Percentiles rank a stretch among this genome's conserved stretches.
phyloP scores from a whole-genome alignment of 2,113 vertebrate species.

The Sterna hirundo region DNA sequence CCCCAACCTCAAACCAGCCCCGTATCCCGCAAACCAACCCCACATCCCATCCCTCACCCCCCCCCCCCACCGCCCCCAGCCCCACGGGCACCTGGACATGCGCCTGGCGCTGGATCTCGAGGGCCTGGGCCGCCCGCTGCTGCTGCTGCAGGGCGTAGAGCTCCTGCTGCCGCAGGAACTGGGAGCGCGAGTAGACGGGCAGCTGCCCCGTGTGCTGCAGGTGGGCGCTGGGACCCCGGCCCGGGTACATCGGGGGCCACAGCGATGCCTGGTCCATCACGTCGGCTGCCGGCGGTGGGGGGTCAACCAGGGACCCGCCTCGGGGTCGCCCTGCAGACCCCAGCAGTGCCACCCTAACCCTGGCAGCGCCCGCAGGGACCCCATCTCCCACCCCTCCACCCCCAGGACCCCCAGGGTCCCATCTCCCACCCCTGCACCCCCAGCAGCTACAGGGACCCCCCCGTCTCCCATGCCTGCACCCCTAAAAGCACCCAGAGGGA shows the following conservation, averaged over 20 bases:
- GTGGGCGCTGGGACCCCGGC: conserved; percentile 88
- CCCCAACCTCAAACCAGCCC: background rate
- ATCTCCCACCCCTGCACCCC: background rate
- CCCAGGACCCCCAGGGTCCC: background rate
- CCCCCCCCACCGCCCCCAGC: too few relatives aligned
- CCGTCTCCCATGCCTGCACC: background rate
- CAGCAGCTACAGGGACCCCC: too few relatives aligned
- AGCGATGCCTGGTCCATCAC: conserved; percentile 96
- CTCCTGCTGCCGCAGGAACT: conserved; percentile 96
- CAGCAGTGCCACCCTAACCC: rapidly evolving
- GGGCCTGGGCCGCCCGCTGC: conserved; percentile 77
- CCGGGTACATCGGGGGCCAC: conserved; percentile 93
- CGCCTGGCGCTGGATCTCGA: conserved; percentile 74
- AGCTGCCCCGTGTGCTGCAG: conserved; percentile 92
- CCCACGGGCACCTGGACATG: conserved; percentile 42
- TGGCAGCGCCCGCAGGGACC: background rate
- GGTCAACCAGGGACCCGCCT: background rate
- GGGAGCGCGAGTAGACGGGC: conserved; percentile 87
- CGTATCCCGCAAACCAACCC: background rate
- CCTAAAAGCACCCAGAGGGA: background rate
- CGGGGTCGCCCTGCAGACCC: background rate
- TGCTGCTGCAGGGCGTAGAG: conserved; percentile 92
- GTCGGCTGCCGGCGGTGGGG: conserved; percentile 72
- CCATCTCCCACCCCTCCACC: background rate
- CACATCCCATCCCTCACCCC: too few relatives aligned